phyloP scores from a whole-genome alignment of 2,113 vertebrate genomes.

The Bubo blakistoni region DNA sequence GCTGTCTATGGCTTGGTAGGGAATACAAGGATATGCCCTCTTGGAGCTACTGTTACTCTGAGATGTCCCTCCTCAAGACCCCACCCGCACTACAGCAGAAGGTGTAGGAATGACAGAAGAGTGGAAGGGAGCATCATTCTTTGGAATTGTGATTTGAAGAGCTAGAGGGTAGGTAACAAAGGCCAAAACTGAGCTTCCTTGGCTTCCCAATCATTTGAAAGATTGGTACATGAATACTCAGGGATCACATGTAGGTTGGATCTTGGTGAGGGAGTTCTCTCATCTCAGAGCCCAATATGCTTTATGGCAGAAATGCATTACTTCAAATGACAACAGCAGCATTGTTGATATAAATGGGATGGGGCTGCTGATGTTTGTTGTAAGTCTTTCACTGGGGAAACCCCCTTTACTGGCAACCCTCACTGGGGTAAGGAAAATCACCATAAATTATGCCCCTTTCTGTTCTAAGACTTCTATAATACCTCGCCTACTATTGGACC shows the following conservation, averaged over 20 bases:
- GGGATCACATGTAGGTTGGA: neutral
- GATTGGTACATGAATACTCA: neutral
- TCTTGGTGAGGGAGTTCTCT: neutral
- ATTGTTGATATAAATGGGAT: accelerated
- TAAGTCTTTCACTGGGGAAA: neutral
- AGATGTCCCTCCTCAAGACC: neutral
- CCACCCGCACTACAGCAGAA: neutral
- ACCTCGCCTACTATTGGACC: neutral
- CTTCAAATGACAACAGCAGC: neutral
- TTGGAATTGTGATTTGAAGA: neutral
- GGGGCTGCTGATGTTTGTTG: neutral
- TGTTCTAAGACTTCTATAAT: neutral
- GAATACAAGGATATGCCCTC: neutral
- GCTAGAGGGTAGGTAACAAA: neutral
- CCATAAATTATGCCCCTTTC: neutral
- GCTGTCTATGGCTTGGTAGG: neutral
- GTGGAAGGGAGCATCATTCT: neutral
- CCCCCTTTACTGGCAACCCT: neutral
- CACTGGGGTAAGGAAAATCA: neutral
- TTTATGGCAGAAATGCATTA: neutral
- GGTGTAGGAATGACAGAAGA: neutral
- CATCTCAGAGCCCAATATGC: neutral
- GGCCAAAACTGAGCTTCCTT: neutral
- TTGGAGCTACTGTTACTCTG: neutral
- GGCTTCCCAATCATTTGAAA: neutral